phyloP scores from a whole-genome alignment of 2,888 invertebrate species.

The Chrysopilus asiliformis region DNA sequence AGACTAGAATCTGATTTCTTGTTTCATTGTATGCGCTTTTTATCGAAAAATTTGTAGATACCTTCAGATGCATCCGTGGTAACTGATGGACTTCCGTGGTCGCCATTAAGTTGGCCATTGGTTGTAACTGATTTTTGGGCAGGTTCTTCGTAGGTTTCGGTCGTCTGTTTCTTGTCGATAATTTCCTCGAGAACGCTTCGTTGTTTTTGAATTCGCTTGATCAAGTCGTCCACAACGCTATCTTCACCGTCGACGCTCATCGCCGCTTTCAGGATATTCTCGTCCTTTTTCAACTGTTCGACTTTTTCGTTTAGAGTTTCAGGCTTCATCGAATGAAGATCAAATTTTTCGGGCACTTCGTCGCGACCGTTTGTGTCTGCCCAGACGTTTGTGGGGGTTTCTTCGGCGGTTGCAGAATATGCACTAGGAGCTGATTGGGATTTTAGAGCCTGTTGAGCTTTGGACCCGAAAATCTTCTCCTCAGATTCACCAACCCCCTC shows the following conservation, averaged over 20 bases:
- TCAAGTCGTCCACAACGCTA: slow-evolving; percentile 47
- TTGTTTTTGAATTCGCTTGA: slow-evolving; percentile 52
- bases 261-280: slow-evolving; percentile 28
- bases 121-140: slow-evolving; percentile 5
- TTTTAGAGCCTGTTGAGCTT: slow-evolving; percentile 10
- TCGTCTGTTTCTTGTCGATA: slow-evolving; percentile 35
- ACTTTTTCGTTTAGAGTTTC: not conserved
- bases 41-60: no score
- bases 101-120: no score
- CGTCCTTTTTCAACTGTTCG: slow-evolving; percentile 20
- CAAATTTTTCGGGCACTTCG: slow-evolving; percentile 8
- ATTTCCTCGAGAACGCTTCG: slow-evolving; percentile 58
- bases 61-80: slow-evolving; percentile 6
- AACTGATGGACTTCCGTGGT: no score
- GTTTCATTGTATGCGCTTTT: no score
- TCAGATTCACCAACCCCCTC: not conserved
- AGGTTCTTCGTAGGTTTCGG: slow-evolving; percentile 6
- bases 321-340: slow-evolving; percentile 5
- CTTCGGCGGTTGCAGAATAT: no score
- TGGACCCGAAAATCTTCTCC: not conserved
- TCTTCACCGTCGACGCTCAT: slow-evolving; percentile 35
- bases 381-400: slow-evolving; percentile 1
- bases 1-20: no score
- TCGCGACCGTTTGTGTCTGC: slow-evolving; percentile 4
- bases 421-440: not conserved